Evolutionary conservation across 2,888 invertebrate genomes (phyloP).

Genomic region (Tenthredo notha): DNA sequence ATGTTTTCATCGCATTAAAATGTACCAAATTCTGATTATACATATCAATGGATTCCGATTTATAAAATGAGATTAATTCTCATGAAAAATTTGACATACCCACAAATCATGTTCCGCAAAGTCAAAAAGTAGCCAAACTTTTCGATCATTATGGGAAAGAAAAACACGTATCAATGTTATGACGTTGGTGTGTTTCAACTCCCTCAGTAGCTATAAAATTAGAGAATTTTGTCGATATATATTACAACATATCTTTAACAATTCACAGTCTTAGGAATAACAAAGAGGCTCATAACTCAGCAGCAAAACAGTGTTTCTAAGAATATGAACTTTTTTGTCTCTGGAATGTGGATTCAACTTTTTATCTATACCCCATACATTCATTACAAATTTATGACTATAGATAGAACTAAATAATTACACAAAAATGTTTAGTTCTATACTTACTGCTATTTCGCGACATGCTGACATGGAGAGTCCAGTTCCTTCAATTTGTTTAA

Average conservation of each 20-base stretch:
- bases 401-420: neutral
- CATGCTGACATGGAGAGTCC: conserved; percentile 99
- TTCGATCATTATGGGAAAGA: conserved; percentile 96
- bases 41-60: neutral
- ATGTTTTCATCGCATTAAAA: neutral
- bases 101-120: conserved; percentile 99
- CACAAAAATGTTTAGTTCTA: neutral
- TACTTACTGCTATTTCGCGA: conserved; percentile 96
- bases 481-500: conserved; percentile 99
- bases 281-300: neutral
- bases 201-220: conserved; percentile 90
- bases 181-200: conserved; percentile 97
- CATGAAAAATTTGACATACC: conserved; percentile 78
- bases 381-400: neutral
- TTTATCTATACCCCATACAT: neutral
- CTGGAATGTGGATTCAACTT: neutral
- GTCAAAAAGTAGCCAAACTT: conserved; percentile 98
- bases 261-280: neutral
- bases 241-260: neutral
- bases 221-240: too few species aligned
- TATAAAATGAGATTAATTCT: conserved; percentile 29
- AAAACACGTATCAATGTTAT: conserved; percentile 98
- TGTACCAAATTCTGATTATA: neutral
- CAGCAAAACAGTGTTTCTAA: neutral
- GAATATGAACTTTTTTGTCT: neutral